Percentiles rank a stretch among this genome's conserved stretches.
Evolutionary conservation across 2,113 vertebrate genomes (phyloP).

Genomic region (Ibidorhyncha struthersii): DNA sequence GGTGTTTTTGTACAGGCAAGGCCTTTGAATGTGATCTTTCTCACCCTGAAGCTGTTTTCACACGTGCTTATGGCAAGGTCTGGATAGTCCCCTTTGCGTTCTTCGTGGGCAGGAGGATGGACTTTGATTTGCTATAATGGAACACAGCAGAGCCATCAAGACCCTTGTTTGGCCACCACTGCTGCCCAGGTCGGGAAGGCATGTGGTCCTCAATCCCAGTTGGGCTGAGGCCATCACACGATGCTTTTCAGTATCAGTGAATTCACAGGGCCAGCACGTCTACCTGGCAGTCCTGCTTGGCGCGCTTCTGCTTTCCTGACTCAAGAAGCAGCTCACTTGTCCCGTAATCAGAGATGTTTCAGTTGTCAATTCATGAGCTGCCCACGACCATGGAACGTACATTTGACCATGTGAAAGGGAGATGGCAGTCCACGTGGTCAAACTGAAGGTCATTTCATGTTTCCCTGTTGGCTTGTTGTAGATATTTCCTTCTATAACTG

Average conservation of each 20-base stretch:
- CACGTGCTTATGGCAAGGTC: not conserved
- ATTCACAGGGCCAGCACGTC: not conserved
- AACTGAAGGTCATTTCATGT: not conserved
- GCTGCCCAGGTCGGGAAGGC: not conserved
- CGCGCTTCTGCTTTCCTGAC: not conserved
- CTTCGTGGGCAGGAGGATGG: not conserved
- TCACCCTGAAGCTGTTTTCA: not conserved
- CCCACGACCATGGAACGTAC: accelerated
- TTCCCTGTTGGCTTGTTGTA: not conserved
- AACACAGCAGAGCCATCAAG: not conserved
- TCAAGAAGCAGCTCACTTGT: not conserved
- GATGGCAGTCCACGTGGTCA: not conserved
- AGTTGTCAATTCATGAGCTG: not conserved
- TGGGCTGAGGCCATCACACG: not conserved
- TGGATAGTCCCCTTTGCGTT: not conserved
- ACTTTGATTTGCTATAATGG: not conserved
- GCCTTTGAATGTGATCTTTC: not conserved
- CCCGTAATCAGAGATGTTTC: not conserved
- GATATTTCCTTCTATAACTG: not conserved
- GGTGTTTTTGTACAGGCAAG: not conserved
- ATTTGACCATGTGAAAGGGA: not conserved
- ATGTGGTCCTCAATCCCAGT: not conserved
- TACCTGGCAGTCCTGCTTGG: not conserved
- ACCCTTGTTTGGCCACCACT: accelerated
- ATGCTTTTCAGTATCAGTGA: not conserved